Conservation (phyloP, 2,113 vertebrate genomes). For the Gorsachius goisagi region DNA sequence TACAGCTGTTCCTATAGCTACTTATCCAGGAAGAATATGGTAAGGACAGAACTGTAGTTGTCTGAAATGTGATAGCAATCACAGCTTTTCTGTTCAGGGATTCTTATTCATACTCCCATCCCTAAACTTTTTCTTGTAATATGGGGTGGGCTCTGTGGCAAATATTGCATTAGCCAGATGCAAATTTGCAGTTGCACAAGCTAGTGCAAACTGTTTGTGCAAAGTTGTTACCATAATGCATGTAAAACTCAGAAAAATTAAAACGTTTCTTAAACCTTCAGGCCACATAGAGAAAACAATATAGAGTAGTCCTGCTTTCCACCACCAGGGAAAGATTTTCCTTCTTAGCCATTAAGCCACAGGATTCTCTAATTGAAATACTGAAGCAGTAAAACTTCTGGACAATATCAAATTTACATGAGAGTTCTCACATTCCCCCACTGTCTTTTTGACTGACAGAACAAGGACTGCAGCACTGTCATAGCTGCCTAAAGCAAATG, state of each 20-base stretch:
- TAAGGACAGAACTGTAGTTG: neutral
- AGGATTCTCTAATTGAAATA: neutral
- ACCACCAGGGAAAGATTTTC: neutral
- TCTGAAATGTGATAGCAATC: neutral
- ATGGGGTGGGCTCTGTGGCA: neutral
- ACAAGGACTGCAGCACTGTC: neutral
- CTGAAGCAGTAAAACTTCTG: neutral
- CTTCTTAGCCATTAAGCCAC: neutral
- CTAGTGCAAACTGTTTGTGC: neutral
- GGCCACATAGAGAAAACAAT: neutral
- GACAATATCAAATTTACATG: neutral
- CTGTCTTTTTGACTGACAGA: neutral
- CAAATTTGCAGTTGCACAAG: neutral
- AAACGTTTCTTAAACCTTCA: neutral
- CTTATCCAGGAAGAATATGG: neutral
- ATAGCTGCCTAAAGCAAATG: neutral
- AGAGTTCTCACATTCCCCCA: neutral
- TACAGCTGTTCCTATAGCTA: neutral
- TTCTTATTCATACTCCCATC: neutral
- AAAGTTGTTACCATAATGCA: neutral
- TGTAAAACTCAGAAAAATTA: neutral
- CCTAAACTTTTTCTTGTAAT: neutral
- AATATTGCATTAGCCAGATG: neutral
- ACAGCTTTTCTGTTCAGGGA: neutral
- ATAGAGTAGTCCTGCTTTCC: neutral